phyloP scores from a whole-genome alignment of 2,797 vertebrate species.

The Manis pentadactyla region DNA sequence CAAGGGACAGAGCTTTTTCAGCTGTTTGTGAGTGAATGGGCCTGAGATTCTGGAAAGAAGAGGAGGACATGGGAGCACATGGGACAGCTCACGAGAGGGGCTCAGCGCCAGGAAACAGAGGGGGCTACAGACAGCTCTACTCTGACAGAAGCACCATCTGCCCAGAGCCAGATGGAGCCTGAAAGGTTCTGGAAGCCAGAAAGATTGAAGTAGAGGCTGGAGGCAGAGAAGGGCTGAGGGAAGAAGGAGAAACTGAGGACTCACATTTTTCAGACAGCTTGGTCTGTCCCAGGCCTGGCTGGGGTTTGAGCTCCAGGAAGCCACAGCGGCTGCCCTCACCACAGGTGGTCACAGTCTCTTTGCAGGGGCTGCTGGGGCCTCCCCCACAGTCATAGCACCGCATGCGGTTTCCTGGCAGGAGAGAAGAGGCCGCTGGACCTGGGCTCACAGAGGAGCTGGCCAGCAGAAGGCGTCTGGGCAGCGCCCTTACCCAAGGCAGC shows the following conservation, averaged over 20 bases:
- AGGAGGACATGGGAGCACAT: neutral
- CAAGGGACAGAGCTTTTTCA: neutral
- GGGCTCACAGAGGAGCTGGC: neutral
- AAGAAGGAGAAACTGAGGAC: neutral
- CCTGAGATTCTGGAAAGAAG: neutral
- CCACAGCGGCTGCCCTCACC: slow-evolving; percentile 33
- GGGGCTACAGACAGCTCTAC: neutral
- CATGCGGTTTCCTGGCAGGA: slow-evolving; percentile 53
- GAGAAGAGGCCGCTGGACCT: neutral
- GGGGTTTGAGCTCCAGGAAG: slow-evolving; percentile 56
- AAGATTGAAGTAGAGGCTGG: neutral
- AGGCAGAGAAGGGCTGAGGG: neutral
- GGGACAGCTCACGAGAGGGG: neutral
- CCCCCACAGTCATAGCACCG: neutral
- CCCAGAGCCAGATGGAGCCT: neutral
- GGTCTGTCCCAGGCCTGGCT: neutral
- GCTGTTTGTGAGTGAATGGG: neutral
- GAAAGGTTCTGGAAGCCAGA: slow-evolving; percentile 17
- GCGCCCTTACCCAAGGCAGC: slow-evolving; percentile 62
- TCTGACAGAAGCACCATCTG: slow-evolving; percentile 29
- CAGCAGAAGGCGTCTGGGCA: neutral
- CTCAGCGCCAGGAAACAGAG: slow-evolving; percentile 19
- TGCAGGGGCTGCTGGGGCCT: slow-evolving; percentile 34
- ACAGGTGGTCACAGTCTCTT: neutral
- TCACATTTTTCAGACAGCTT: slow-evolving; percentile 49